These are phyloP conservation scores for Alexandromys fortis DNA, from an alignment of 2,113 vertebrate species.

Conservation along the genomic window DNA sequence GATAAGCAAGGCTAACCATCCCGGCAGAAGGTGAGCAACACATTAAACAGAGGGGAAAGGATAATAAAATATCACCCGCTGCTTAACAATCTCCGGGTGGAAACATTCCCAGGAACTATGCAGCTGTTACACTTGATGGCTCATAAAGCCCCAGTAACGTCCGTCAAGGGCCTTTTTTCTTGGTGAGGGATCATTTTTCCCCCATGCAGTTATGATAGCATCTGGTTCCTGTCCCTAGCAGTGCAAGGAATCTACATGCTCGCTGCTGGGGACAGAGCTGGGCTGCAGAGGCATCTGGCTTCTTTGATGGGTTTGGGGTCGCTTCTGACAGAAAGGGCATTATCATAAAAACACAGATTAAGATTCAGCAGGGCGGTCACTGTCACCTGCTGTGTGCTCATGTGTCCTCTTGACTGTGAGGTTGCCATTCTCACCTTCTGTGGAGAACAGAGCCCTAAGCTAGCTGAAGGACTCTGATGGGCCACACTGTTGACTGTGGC, in stretches of 20 bases:
- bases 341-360: constrained; percentile 58
- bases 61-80: constrained; percentile 70
- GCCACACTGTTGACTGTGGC: not conserved
- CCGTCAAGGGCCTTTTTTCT: constrained; percentile 80
- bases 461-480: not conserved
- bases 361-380: not conserved
- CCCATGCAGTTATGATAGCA: constrained; percentile 77
- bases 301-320: constrained; percentile 62
- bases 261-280: constrained; percentile 45
- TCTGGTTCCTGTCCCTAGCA: constrained; percentile 84
- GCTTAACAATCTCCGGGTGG: constrained; percentile 68
- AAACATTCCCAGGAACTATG: constrained; percentile 51
- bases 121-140: constrained; percentile 81
- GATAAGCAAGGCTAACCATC: constrained; percentile 66
- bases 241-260: constrained; percentile 70
- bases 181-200: constrained; percentile 72
- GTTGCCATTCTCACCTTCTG: not conserved
- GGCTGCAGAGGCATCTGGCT: constrained; percentile 61
- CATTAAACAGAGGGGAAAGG: constrained; percentile 68
- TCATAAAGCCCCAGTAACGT: constrained; percentile 82
- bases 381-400: not conserved
- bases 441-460: not conserved
- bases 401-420: not conserved
- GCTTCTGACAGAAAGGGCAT: constrained; percentile 60
- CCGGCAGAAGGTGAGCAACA: constrained; percentile 74